Base-by-base conservation (phyloP, 2,888 invertebrate genomes). In the Drosophila bunnanda region DNA sequence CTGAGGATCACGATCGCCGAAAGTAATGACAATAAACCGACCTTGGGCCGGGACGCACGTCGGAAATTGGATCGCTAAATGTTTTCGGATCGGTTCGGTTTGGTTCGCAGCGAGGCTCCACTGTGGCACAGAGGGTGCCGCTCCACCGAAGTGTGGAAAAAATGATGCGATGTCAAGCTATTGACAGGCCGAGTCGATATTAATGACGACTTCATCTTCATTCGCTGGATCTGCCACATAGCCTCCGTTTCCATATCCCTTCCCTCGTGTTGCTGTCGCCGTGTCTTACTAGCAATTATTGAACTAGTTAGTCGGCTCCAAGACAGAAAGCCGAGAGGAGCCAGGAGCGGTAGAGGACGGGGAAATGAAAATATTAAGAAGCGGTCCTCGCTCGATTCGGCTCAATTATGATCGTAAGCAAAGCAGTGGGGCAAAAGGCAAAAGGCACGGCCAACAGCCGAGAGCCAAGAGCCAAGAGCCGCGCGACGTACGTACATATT, bases 161-260 rank as follows among this genome's bases (percentile, higher is more conserved):
- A 78, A 85, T 85, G 87, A 88, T 88, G 84, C 78, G 84, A 86
- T 78, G 85, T 85, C 85, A 86, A 88, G 84, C 88, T 80, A 85
- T 85, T 88, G 85, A 88, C 88, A 85, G 88, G 70, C 73, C 69
- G 53, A 86, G 88, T 88, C 88, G 88, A 85, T 88, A 88, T 85
- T 86, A 85, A 85, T 85, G 85, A 88, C 88, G 85, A 85, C 85
- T 85, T 85, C 71, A 72, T 72, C 66, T 72, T 53, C 84, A 81
- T 80, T 86, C 83, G 81, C 74, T 56, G 79, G 56, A 73, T 84
- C 60, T 74, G 72, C 67, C 75, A 56, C 43, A 20, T 55, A 53
- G 30, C 56, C 41, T 20, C 48, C 54, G 34, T 15, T 10, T n/a
- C 43, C 20, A 2, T 4, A 10, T 12, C 32, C 15, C 20, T 12